phyloP scores from a whole-genome alignment of 2,113 vertebrate genomes.

The Patagioenas fasciata region DNA sequence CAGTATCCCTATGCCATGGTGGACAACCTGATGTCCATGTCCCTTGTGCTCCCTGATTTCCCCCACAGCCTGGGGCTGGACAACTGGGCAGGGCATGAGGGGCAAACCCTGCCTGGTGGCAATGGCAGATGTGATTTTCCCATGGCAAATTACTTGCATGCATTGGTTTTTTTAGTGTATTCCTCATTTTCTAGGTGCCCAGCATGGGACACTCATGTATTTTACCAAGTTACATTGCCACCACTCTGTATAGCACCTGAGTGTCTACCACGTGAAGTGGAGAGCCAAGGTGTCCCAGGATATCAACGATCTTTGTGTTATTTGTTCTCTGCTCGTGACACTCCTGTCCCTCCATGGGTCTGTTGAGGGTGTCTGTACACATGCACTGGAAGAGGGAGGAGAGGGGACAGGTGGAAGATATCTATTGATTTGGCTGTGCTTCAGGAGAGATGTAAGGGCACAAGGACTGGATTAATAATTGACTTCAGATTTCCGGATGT shows the following conservation, averaged over 20 bases:
- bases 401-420: neutral
- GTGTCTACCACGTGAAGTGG: neutral
- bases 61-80: neutral
- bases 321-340: neutral
- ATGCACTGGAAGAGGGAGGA: neutral
- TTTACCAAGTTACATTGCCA: neutral
- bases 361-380: neutral
- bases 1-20: neutral
- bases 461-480: neutral
- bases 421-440: neutral
- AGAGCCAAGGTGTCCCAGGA: neutral
- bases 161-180: neutral
- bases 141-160: neutral
- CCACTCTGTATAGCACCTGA: neutral
- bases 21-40: neutral
- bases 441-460: neutral
- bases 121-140: neutral
- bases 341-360: neutral
- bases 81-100: accelerated
- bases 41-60: neutral
- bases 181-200: neutral
- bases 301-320: neutral
- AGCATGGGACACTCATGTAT: neutral
- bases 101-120: neutral
- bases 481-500: neutral